phyloP scores from a whole-genome alignment of 2,888 invertebrate species.

The Caenorhabditis doughertyi region DNA sequence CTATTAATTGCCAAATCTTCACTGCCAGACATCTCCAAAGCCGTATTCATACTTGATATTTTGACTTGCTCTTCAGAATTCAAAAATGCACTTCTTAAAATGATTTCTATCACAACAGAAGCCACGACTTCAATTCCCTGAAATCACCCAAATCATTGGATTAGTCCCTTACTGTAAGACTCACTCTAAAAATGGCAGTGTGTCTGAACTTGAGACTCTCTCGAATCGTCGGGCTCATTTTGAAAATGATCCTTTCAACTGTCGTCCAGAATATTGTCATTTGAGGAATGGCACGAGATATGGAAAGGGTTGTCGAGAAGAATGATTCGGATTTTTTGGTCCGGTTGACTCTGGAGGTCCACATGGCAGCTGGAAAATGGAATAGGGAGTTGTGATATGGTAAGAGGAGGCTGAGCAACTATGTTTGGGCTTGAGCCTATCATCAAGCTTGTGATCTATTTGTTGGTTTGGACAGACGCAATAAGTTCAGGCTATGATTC shows the following conservation, averaged over 20 bases:
- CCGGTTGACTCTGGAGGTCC: conserved; percentile 17
- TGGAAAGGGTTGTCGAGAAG: conserved; percentile 30
- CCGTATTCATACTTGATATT: background rate
- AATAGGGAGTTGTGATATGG: background rate
- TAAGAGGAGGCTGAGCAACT: background rate
- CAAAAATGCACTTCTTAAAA: background rate
- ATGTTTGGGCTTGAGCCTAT: no score
- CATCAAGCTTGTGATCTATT: no score
- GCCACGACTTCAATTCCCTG: conserved; percentile 1
- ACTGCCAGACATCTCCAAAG: background rate
- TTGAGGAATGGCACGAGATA: conserved; percentile 34
- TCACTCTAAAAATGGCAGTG: conserved; percentile 16
- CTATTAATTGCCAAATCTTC: conserved; percentile 20
- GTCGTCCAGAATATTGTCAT: conserved; percentile 37
- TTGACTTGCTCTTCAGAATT: background rate
- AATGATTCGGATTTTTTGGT: conserved; percentile 45
- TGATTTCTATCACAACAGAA: background rate
- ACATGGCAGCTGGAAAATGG: conserved; percentile 36
- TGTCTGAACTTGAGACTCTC: conserved; percentile 22
- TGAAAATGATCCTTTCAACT: conserved; percentile 33
- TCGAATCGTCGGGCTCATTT: conserved; percentile 5
- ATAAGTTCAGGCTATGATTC: no score
- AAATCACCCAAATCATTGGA: background rate
- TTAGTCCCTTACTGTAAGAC: no score
- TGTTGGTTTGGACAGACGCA: no score